Percentiles rank a stretch among this genome's conserved stretches.
These are phyloP conservation scores for Bufotes viridis DNA, from an alignment of 2,797 vertebrate species.

Conservation along the genomic window DNA sequence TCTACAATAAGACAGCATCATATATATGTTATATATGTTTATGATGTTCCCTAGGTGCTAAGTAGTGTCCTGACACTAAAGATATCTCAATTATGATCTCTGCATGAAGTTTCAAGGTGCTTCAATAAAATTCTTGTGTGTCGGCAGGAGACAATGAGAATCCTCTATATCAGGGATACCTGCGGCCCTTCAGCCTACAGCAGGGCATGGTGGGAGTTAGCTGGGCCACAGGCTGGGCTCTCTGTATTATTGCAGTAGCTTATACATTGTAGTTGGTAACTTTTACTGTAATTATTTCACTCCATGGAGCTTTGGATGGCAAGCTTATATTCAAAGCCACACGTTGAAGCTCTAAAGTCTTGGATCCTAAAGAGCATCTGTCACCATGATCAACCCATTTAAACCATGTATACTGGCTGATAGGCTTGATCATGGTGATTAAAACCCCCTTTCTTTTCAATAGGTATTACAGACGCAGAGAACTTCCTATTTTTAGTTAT, in stretches of 20 bases:
- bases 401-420: too few species aligned
- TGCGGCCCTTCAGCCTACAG: too few species aligned
- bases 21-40: background rate
- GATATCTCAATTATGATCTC: constrained; percentile 44
- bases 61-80: background rate
- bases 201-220: too few species aligned
- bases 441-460: too few species aligned
- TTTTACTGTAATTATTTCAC: constrained; percentile 43
- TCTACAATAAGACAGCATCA: background rate
- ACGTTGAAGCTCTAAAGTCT: too few species aligned
- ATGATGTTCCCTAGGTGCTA: background rate
- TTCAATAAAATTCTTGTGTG: constrained; percentile 26
- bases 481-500: too few species aligned
- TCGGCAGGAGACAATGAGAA: constrained; percentile 22
- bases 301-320: background rate
- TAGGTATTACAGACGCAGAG: too few species aligned
- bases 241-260: constrained; percentile 11
- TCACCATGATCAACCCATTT: too few species aligned
- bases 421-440: too few species aligned
- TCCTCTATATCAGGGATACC: background rate
- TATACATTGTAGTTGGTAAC: constrained; percentile 24
- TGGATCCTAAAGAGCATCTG: too few species aligned
- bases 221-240: too few species aligned
- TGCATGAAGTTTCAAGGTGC: constrained; percentile 1
- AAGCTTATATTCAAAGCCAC: too few species aligned